Evolutionary conservation across 92 coral and sea anemone genomes (phyloP), one percentile per base, ranked within the genome.

Genomic region (Epizoanthus ramosus): DNA sequence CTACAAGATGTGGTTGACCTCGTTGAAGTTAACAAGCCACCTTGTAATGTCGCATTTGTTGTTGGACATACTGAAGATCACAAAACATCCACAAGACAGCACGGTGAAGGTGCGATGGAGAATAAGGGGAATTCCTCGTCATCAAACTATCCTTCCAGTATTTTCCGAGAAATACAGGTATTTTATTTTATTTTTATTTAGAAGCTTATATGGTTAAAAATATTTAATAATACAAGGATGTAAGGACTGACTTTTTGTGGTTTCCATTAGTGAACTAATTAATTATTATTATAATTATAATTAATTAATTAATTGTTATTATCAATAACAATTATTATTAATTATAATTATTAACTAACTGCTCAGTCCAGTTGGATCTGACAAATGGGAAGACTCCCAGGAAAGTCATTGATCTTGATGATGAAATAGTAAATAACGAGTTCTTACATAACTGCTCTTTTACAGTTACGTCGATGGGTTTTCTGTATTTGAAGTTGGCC

Each of bases 401-500:
- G 68, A 63, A 6, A 4, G 22, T 63, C 68, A 63, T 63, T 7
- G 8, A 19, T 19, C 14, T 43, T 43, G 50, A 43, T 43, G 50
- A 3, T 43, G 9, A 43, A 43, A 6, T 43, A 28, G 31, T 28
- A 28, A 28, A 28, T 28, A 28, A 28, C 31, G 31, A 28, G 31
- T 28, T 28, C 31, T 28, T 37, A 37, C 4, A 35, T 2, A 8
- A 19, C 69, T 45, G 24, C n/a, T 25, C 22, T 58, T 37, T 19
- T n/a, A 24, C 82, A 96, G 99, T 75, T 96, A 96, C 86, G 86
- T 96, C 24, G 99, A 96, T 90, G 99, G 99, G 13, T 96, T 96
- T 87, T 96, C 99, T 28, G 88, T 96, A 37, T 96, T 96, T 94
- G 97, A 96, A 84, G 94, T 96, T 69, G 99, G 95, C 65, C 72